Evolutionary conservation across 1,140 invertebrate species (phyloP), one percentile per base, ranked within the genome.

Genomic region (Trialeurodes vaporariorum): DNA sequence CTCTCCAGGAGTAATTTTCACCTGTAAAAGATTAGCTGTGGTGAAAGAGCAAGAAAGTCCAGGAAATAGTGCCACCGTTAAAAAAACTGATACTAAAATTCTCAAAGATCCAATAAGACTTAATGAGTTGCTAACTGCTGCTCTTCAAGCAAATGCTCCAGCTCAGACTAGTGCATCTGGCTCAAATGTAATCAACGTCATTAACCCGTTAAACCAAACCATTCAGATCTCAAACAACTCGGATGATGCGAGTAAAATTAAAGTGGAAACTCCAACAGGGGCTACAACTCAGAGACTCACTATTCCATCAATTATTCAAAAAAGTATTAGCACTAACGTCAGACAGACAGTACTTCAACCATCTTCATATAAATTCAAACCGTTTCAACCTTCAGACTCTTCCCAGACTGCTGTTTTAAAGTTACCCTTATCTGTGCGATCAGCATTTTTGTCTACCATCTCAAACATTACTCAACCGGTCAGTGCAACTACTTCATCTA

Each of bases 51-150:
- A 60, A 25, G 63, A 64, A 61, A 21, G 62, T 26, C 27, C n/a
- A 25, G 68, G 65, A 25, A 70, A 67, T 34, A 12, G 49, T n/a
- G 59, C 34, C 2, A 61, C 21, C n/a, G 60, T 64, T 22, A 24
- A 59, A 27, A 69, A 70, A 61, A 2, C 61, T 23, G 71, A 72
- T 25, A 61, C 24, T 63, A 68, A 70, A 23, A 67, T n/a, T 25
- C 73, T 76, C 12, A 79, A 79, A 72, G 78, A 79, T 69, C 75
- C 73, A 23, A 74, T 78, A 27, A 80, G 79, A 58, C 75, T 80
- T 77, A 78, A 75, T 71, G 77, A 77, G 24, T 73, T 80, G 26
- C 65, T 80, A 64, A 76, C 79, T 23, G 78, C 79, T 25, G 78
- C 78, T 25, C 67, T 79, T 22, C 77, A 71, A 49, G 5, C 34